Base-by-base conservation (phyloP, 2,113 vertebrate species). In the pig (Sus scrofa) region DNA sequence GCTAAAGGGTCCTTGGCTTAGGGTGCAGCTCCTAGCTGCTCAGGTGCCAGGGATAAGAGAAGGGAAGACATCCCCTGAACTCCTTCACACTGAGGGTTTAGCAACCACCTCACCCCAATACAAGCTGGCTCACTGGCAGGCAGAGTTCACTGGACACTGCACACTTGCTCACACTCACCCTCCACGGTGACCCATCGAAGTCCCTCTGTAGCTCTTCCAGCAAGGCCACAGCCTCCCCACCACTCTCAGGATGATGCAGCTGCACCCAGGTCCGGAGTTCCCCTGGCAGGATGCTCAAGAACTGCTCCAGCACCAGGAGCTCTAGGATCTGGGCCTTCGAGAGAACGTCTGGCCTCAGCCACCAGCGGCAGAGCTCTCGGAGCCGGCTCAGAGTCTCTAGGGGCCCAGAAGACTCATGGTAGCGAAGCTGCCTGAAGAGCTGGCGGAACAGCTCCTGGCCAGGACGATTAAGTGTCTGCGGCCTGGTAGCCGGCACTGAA, bases 291-390 rank as follows among this genome's bases (percentile, higher is more conserved):
- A 98, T 98, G 90, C 96, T 98, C 81, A 98, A 87, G 81, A 98
- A 97, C 68, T 98, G 98, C 70, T 98, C 98, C 44, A 98, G 85
- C 30, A 98, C 98, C 89, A 98, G 87, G 94, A 98, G 90, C 85
- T 98, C 98, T n/a, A 98, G 82, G 62, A 98, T 98, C 96, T 98
- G 97, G 6, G 81, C 92, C 96, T 98, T 98, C 39, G 98, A 97
- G 63, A 97, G 98, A 27, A 97, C 78, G 0, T 98, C 98, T 3
- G 98, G 98, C 96, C 98, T 84, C 52, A 98, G 95, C 98, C 98
- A 98, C 98, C 98, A 98, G 84, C 98, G 97, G 63, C 97, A 98
- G 26, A 98, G 98, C 75, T 98, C 98, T 81, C 27, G 96, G 27
- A 98, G 98, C 24, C 97, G 96, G 84, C 94, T 93, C 77, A 98